phyloP scores from a whole-genome alignment of 2,888 invertebrate genomes.

The Eulithis testata region DNA sequence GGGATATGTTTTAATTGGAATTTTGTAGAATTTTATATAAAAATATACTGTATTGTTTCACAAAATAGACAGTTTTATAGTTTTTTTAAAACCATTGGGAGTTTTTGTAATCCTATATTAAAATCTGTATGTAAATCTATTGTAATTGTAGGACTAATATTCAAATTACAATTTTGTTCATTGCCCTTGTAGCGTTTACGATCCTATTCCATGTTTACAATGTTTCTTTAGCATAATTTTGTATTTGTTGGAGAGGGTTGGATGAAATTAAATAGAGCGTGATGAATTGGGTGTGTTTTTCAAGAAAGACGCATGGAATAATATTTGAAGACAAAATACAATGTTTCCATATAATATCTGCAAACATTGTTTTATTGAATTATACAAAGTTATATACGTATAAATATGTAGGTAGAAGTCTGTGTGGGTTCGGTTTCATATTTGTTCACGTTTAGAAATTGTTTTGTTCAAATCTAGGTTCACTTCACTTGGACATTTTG shows the following conservation, averaged over 20 bases:
- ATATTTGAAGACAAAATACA: constrained; percentile 6
- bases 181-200: constrained; percentile 61
- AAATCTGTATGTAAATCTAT: constrained; percentile 62
- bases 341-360: neutral
- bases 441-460: neutral
- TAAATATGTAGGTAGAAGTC: too few species aligned
- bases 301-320: constrained; percentile 7
- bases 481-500: neutral
- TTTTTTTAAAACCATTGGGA: neutral
- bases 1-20: constrained; percentile 2
- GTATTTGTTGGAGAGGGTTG: constrained; percentile 54
- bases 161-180: constrained; percentile 75
- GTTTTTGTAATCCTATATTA: too few species aligned
- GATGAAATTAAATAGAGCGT: constrained; percentile 43
- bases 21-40: too few species aligned
- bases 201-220: constrained; percentile 7
- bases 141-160: constrained; percentile 77
- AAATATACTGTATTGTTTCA: too few species aligned
- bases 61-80: neutral
- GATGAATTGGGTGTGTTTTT: constrained; percentile 32
- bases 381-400: too few species aligned
- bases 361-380: neutral
- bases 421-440: too few species aligned
- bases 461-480: too few species aligned
- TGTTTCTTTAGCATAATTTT: constrained; percentile 74